Conservation (phyloP, 2,888 invertebrate species). For the Neria commutata region DNA sequence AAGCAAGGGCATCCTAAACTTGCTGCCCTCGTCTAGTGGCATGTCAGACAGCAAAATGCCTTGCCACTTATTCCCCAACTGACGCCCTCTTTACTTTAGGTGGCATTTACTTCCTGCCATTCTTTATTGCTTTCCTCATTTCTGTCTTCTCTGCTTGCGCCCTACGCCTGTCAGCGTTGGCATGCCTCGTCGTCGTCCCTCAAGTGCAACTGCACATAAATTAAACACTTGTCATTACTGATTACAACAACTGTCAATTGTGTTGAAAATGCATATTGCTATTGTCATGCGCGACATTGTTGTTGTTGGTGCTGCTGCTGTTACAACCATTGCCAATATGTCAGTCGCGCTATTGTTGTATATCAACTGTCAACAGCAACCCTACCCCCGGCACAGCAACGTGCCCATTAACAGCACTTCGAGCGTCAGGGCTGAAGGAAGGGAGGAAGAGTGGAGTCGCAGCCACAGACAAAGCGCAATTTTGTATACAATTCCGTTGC, state of each 20-base stretch:
- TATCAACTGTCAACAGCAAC: background rate
- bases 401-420: too few species aligned
- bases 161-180: background rate
- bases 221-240: conserved; percentile 44
- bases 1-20: too few species aligned
- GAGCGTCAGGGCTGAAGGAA: too few species aligned
- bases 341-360: background rate
- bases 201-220: conserved; percentile 33
- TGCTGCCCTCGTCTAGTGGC: too few species aligned
- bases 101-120: background rate
- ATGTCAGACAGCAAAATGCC: too few species aligned
- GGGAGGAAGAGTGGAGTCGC: too few species aligned
- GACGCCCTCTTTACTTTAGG: too few species aligned
- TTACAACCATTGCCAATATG: conserved; percentile 24
- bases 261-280: conserved; percentile 34
- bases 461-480: too few species aligned
- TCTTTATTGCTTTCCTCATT: background rate
- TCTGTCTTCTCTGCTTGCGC: too few species aligned
- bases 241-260: conserved; percentile 43
- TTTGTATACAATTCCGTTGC: too few species aligned
- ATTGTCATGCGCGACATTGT: background rate
- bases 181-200: background rate
- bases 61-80: too few species aligned
- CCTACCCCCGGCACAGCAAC: conserved; percentile 10
- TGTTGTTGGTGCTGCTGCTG: conserved; percentile 1